These are phyloP conservation scores for Bembecia ichneumoniformis DNA, from an alignment of 2,888 invertebrate species.

Conservation along the genomic window DNA sequence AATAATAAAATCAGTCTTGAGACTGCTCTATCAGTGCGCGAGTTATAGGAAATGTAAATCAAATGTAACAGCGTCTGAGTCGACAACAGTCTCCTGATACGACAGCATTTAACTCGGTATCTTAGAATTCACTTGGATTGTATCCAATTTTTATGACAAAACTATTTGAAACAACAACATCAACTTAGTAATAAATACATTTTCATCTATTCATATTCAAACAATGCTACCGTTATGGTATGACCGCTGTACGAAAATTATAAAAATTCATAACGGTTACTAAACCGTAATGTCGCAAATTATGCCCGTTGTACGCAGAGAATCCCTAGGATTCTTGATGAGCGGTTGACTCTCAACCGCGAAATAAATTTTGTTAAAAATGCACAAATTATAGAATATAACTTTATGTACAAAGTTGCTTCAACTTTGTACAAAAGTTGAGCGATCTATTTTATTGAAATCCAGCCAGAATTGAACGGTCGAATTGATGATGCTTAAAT, in stretches of 20 bases:
- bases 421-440: constrained; percentile 6
- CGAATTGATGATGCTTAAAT: background rate
- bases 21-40: too few species aligned
- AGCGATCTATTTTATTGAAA: constrained; percentile 9
- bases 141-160: constrained; percentile 43
- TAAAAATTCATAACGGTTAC: too few species aligned
- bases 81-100: constrained; percentile 46
- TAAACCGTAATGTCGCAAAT: too few species aligned
- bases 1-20: too few species aligned
- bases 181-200: constrained; percentile 1
- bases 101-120: constrained; percentile 48
- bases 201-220: background rate
- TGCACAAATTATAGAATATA: background rate
- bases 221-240: too few species aligned
- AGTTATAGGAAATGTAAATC: constrained; percentile 37
- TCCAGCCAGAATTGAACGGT: constrained; percentile 8
- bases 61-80: constrained; percentile 43
- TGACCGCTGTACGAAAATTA: too few species aligned
- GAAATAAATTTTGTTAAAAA: background rate
- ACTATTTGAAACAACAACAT: constrained; percentile 30
- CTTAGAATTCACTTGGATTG: constrained; percentile 36
- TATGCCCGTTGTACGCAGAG: too few species aligned
- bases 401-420: background rate
- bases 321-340: background rate
- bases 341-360: background rate